Base-by-base conservation (phyloP, 2,113 vertebrate genomes). In the Atlantisia rogersi region DNA sequence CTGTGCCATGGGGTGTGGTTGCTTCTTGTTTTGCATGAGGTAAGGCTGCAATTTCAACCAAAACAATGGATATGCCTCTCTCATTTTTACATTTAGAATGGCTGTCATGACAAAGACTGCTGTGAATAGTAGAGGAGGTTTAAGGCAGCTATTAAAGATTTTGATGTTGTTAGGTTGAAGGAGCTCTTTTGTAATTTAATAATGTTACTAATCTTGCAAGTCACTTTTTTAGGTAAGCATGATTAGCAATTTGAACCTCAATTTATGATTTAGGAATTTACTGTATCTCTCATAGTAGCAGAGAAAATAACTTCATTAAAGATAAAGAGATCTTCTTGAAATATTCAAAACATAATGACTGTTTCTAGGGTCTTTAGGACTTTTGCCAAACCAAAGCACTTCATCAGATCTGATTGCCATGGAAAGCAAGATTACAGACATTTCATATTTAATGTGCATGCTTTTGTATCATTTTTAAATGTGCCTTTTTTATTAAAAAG, bases 361-460 rank as follows among this genome's bases (percentile, higher is more conserved):
- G 22, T 92, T 68, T 93, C 44, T 93, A 79, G 77, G 52, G 70
- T 88, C 86, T 92, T 92, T 79, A 90, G 86, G 92, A 92, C 70
- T 76, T 88, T 96, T 92, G 62, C 77, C 73, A 92, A 96, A 92
- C 44, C 69, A 88, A 93, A 93, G 73, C 80, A 86, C 44, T 95
- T 96, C 39, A 88, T 86, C 19, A 16, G 56, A 82, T 76, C 69
- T 82, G 69, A 88, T 68, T 96, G 73, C 83, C 10, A 62, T 42
- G 69, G 62, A 82, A 96, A 84, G 44, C 53, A 82, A 89, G 73
- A 82, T 91, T 86, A 62, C 52, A 76, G 88, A 69, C 29, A 17
- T 86, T 92, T 92, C 31, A 29, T 79, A 76, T 80, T 86, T 73
- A 79, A 55, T n/a, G 44, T 39, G 20, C 10, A 87, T 78, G 32